Evolutionary conservation across 2,113 vertebrate species (phyloP).

Genomic region (Chloebia gouldiae): DNA sequence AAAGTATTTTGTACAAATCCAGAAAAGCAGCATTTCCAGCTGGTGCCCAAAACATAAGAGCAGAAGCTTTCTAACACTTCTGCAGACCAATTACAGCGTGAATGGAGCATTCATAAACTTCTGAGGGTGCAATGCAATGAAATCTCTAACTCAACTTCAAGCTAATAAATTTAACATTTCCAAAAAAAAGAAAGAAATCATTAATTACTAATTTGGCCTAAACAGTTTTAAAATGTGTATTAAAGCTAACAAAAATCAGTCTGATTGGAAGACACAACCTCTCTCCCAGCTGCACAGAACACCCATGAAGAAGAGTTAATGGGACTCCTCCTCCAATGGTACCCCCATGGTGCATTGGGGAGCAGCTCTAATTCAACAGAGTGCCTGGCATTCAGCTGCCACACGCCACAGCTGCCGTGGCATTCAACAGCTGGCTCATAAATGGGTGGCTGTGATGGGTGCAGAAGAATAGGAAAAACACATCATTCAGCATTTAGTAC

Average conservation of each 20-base stretch:
- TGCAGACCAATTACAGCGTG: not conserved
- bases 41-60: not conserved
- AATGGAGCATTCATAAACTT: conserved; percentile 19
- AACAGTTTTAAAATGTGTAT: not conserved
- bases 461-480: conserved; percentile 54
- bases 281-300: conserved; percentile 36
- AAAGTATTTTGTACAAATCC: conserved; percentile 33
- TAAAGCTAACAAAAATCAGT: conserved; percentile 26
- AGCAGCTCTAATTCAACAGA: conserved; percentile 52
- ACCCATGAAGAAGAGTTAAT: conserved; percentile 29
- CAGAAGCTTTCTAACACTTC: not conserved
- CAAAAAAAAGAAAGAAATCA: not conserved
- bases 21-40: conserved; percentile 35
- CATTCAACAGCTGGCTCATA: conserved; percentile 73
- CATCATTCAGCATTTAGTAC: conserved; percentile 51
- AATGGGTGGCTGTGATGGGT: conserved; percentile 51
- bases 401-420: conserved; percentile 65
- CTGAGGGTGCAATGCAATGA: not conserved
- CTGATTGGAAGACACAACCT: not conserved
- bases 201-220: not conserved
- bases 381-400: conserved; percentile 62
- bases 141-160: not conserved
- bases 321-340: conserved; percentile 23
- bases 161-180: not conserved
- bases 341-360: not conserved